Evolutionary conservation across 2,888 invertebrate species (phyloP).

Genomic region (Rhopalosiphum nymphaeae): DNA sequence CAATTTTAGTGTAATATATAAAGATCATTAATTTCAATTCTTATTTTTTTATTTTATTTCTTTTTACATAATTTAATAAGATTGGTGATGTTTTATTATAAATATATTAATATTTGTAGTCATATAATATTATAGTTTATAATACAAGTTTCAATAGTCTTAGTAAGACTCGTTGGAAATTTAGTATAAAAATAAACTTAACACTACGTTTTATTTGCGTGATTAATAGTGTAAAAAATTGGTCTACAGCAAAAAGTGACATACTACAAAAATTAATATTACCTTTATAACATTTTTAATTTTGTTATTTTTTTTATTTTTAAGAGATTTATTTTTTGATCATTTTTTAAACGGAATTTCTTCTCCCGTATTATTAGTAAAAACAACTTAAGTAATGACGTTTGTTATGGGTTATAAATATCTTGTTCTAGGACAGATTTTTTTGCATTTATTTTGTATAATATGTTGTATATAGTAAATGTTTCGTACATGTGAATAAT

Average conservation of each 20-base stretch:
- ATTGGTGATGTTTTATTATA: not conserved
- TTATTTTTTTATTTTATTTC: not conserved
- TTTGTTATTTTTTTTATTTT: not conserved
- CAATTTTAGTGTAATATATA: not conserved
- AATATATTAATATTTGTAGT: no score
- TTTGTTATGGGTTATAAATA: not conserved
- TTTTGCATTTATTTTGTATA: not conserved
- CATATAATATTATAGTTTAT: not conserved
- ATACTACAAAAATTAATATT: not conserved
- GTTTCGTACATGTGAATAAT: not conserved
- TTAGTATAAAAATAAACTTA: not conserved
- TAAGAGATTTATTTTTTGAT: no score
- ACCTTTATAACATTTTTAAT: not conserved
- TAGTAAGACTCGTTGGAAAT: not conserved
- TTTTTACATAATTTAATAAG: not conserved
- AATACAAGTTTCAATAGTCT: not conserved
- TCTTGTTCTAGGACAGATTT: not conserved
- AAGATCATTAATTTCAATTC: not conserved
- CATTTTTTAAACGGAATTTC: not conserved
- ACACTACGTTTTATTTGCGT: not conserved
- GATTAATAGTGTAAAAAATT: not conserved
- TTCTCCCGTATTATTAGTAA: not conserved
- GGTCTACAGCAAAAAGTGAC: not conserved
- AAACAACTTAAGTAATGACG: not conserved
- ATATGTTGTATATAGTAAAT: not conserved